Evolutionary conservation across 1,140 invertebrate genomes (phyloP), one percentile per base, ranked within the genome.

Genomic region (Geopemphigus sp.): DNA sequence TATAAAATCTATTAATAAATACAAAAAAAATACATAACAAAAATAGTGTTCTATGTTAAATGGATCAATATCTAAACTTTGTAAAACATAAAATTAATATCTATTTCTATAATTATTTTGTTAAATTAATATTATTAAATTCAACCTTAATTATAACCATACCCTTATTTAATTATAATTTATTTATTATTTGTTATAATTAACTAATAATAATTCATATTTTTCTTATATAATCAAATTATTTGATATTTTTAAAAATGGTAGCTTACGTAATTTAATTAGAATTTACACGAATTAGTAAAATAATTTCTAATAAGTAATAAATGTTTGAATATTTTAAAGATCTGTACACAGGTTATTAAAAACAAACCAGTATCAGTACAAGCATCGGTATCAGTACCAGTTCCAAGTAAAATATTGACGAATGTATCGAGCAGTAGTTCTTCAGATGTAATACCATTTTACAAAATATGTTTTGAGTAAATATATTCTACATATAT

Each of bases 381-480:
- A n/a, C n/a, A n/a, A n/a, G n/a, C n/a, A n/a, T n/a, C n/a, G n/a
- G n/a, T n/a, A 29, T 24, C 68, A 12, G 68, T 54, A n/a, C 29
- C 50, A 29, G 12, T n/a, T 29, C 47, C 53, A 32, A 24, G 17
- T 54, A 4, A 5, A 54, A 10, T 8, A 12, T 3, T 63, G n/a
- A 61, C 29, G 22, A 59, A 50, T 50, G 5, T 15, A 47, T 19
- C 26, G 5, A 78, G 26, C 61, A 63, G 45, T n/a, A 17, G 12
- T 15, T 68, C 29, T 29, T 29, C 39, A 26, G 74, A 78, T 29
- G 50, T 47, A 47, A 10, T 78, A 19, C 74, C 74, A 29, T 78
- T 78, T 78, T 78, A 78, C 17, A 78, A 78, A 61, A 78, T 78
- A 78, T 78, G 57, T 12, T 78, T 63, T 29, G 17, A 78, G 74